These are phyloP conservation scores for Crypturellus tataupa DNA, from an alignment of 2,797 vertebrate genomes.

Conservation along the genomic window DNA sequence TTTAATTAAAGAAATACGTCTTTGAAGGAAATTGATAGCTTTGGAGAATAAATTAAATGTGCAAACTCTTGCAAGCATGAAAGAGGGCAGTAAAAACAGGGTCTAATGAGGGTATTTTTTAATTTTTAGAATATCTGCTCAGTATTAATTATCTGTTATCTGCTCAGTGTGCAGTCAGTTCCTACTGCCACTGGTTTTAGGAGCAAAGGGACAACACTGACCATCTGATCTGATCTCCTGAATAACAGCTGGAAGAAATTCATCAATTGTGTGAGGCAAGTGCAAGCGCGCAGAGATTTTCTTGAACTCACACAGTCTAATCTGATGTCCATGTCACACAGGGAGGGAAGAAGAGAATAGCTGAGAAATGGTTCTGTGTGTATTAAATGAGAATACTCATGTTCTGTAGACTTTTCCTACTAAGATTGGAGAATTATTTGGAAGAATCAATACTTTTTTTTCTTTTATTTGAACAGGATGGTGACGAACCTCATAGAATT, in stretches of 20 bases:
- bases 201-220: not conserved
- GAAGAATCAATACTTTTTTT: not conserved
- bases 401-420: not conserved
- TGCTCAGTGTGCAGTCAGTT: not conserved
- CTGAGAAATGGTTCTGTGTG: not conserved
- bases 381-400: not conserved
- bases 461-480: not conserved
- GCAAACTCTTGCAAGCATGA: not conserved
- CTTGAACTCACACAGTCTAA: not conserved
- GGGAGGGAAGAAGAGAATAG: not conserved
- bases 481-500: not conserved
- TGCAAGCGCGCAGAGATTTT: not conserved
- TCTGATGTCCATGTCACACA: not conserved
- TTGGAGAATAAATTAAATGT: constrained; percentile 14
- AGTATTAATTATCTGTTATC: not conserved
- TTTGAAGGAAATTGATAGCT: not conserved
- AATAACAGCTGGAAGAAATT: not conserved
- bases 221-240: not conserved
- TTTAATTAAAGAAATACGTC: constrained; percentile 1
- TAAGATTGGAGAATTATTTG: not conserved
- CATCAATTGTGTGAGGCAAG: not conserved
- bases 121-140: not conserved
- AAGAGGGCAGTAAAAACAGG: not conserved
- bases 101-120: not conserved
- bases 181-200: not conserved